Base-by-base conservation (phyloP, 2,797 vertebrate species). In the Chelonia mydas region DNA sequence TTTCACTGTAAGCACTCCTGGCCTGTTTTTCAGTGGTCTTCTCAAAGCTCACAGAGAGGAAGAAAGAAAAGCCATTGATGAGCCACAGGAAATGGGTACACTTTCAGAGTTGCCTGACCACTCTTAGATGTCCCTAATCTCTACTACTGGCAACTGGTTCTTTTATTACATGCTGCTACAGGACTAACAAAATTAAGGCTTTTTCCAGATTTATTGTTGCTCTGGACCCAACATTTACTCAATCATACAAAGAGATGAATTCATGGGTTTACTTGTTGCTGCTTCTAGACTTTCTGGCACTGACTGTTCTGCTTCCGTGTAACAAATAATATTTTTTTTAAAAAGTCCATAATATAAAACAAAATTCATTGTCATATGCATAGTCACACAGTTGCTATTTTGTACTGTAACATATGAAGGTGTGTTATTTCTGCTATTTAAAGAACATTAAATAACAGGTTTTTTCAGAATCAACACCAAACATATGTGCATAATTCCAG, bases 401-500 rank as follows among this genome's bases (percentile, higher is more conserved):
- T 95, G 37, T 94, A 80, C 47, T 85, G 55, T 76, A 86, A 41
- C 45, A 72, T 47, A 78, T 31, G 88, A 95, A 96, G 85, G 92
- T 93, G 81, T 88, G 10, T 91, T 81, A 88, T 88, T 95, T 91
- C 88, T 94, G 53, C 84, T 86, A 83, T 89, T 88, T 85, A 92
- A 94, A 94, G 92, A 65, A 88, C n/a, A 28, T 85, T 94, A 92
- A 97, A 90, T 93, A 65, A 86, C 76, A 90, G 84, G 78, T 47
- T 0, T 12, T 50, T 84, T 41, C 83, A 79, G 55, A 95, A 83
- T 54, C 65, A 83, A 72, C 95, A 74, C 87, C 88, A 95, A 95
- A 95, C 93, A 95, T 94, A 97, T 81, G 92, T 91, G 88, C 90
- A 51, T 31, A 92, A 87, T 96, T 92, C 89, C 3, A 0, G 81